A percentile compares a stretch with the other conserved stretches of the same genome.
These are phyloP conservation scores for Bubalus kerabau DNA, from an alignment of 2,113 vertebrate species.

Conservation along the genomic window DNA sequence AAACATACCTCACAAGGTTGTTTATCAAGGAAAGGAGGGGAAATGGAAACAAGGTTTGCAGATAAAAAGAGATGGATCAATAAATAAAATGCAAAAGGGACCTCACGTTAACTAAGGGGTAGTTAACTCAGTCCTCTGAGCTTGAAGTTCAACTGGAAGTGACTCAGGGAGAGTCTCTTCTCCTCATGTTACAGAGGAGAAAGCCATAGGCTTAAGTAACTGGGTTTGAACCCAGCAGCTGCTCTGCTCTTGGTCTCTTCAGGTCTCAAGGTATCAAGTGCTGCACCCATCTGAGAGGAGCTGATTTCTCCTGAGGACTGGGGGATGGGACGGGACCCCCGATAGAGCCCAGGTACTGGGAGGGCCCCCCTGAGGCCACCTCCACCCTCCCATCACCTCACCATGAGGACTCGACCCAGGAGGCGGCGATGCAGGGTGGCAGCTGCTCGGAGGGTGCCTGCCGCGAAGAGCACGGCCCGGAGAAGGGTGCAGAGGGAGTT, in stretches of 20 bases:
- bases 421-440: slow-evolving; percentile 85
- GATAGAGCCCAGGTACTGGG: background rate
- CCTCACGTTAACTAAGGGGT: background rate
- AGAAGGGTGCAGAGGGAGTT: slow-evolving; percentile 92
- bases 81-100: background rate
- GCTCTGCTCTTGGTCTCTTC: background rate
- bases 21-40: background rate
- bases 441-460: slow-evolving; percentile 86
- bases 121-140: background rate
- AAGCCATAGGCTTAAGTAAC: background rate
- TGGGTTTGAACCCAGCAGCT: background rate
- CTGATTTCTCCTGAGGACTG: background rate
- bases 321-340: background rate
- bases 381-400: slow-evolving; percentile 61
- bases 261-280: background rate
- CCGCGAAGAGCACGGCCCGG: slow-evolving; percentile 92
- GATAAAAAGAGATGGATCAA: background rate
- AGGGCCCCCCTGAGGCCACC: background rate
- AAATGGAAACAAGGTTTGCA: background rate
- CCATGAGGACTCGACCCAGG: slow-evolving; percentile 87
- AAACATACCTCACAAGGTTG: background rate
- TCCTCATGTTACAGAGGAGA: background rate
- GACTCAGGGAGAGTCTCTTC: background rate
- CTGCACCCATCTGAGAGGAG: background rate
- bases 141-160: background rate